phyloP scores from a whole-genome alignment of 2,888 invertebrate species.

The Priapulus caudatus region DNA sequence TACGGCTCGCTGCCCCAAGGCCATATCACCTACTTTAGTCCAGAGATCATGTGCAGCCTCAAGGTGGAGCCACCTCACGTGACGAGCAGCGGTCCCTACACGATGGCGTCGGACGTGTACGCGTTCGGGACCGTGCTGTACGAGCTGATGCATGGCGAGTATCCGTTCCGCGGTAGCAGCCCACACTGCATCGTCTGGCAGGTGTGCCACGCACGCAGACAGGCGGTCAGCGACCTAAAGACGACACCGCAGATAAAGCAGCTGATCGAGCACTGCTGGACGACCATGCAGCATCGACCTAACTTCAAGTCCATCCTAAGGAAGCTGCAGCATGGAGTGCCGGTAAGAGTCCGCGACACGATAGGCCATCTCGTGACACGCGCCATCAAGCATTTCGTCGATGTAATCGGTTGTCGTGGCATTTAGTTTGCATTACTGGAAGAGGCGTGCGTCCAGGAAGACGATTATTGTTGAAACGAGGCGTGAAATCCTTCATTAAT shows the following conservation, averaged over 20 bases:
- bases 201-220: slow-evolving; percentile 26
- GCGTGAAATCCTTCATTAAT: too few species aligned
- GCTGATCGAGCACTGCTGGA: too few species aligned
- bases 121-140: slow-evolving; percentile 34
- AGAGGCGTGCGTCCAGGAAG: too few species aligned
- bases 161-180: slow-evolving; percentile 25
- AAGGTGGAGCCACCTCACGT: slow-evolving; percentile 25
- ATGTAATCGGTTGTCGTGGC: too few species aligned
- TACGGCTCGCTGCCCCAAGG: slow-evolving; percentile 35
- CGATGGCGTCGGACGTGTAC: slow-evolving; percentile 30
- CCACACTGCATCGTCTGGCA: slow-evolving; percentile 28
- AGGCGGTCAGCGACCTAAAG: slow-evolving; percentile 28
- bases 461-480: too few species aligned
- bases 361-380: too few species aligned
- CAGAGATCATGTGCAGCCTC: slow-evolving; percentile 28
- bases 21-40: slow-evolving; percentile 33
- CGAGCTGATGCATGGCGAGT: slow-evolving; percentile 27
- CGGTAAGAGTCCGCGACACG: background rate
- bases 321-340: background rate
- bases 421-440: too few species aligned
- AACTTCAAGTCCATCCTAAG: background rate
- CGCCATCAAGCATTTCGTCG: too few species aligned
- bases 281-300: too few species aligned
- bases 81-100: slow-evolving; percentile 19
- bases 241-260: background rate